These are phyloP conservation scores for Orussus abietinus DNA, from an alignment of 1,140 invertebrate species.

Conservation along the genomic window DNA sequence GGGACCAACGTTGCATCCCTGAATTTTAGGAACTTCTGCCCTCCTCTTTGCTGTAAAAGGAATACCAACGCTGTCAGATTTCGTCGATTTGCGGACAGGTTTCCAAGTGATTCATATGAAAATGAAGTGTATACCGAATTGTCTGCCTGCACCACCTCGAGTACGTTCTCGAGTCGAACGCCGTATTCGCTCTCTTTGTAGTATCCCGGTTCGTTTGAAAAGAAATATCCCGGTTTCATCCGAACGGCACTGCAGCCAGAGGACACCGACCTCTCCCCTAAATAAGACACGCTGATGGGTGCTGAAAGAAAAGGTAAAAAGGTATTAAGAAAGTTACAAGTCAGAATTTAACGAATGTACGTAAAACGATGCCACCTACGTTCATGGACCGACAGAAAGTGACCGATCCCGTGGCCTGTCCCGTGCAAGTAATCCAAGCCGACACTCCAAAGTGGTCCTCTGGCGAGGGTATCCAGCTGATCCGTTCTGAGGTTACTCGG, in stretches of 20 bases:
- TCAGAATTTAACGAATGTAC: slow-evolving; percentile 5
- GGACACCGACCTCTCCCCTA: slow-evolving; percentile 28
- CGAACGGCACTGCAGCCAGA: slow-evolving; percentile 25
- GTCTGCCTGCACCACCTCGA: slow-evolving; percentile 71
- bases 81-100: too few species aligned
- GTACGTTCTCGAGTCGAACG: slow-evolving; percentile 84
- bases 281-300: slow-evolving; percentile 65
- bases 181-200: slow-evolving; percentile 85
- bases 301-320: slow-evolving; percentile 55
- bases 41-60: slow-evolving; percentile 45
- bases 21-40: slow-evolving; percentile 65
- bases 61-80: too few species aligned
- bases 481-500: slow-evolving; percentile 63
- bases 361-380: slow-evolving; percentile 51
- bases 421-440: slow-evolving; percentile 82
- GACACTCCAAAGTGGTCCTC: slow-evolving; percentile 74
- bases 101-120: too few species aligned
- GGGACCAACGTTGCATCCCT: slow-evolving; percentile 85
- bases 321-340: slow-evolving; percentile 8
- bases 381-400: slow-evolving; percentile 82
- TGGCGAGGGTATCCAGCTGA: slow-evolving; percentile 70
- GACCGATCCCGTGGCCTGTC: slow-evolving; percentile 87
- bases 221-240: slow-evolving; percentile 77
- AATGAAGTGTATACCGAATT: slow-evolving; percentile 30
- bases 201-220: slow-evolving; percentile 79